Evolutionary conservation across 2,888 invertebrate species (phyloP).

Genomic region (Caenorhabditis afra): DNA sequence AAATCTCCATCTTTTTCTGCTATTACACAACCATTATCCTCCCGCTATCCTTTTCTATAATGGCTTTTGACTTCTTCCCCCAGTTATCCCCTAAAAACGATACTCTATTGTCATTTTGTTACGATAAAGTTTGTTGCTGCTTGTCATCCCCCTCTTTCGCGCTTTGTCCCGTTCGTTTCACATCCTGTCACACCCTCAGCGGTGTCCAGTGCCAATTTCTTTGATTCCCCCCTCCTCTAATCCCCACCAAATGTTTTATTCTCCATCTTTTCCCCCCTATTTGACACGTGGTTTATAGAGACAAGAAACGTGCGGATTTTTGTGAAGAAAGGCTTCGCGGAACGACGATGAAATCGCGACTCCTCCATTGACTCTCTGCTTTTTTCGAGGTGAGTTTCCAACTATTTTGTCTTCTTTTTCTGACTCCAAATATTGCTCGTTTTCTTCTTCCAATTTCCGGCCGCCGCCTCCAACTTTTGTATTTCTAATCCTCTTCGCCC

Average conservation of each 20-base stretch:
- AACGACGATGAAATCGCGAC: constrained; percentile 36
- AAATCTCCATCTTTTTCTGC: constrained; percentile 23
- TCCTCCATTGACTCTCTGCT: constrained; percentile 25
- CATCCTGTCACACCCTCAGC: constrained; percentile 58
- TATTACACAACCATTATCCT: constrained; percentile 36
- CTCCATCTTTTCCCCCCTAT: not conserved
- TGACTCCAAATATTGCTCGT: not conserved
- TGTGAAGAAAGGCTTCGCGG: constrained; percentile 16
- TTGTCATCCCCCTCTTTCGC: not conserved
- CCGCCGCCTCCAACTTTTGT: too few relatives aligned
- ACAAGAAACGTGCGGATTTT: not conserved
- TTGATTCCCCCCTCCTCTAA: constrained; percentile 27
- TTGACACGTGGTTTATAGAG: constrained; percentile 10
- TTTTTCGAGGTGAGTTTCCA: constrained; percentile 22
- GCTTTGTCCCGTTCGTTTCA: not conserved
- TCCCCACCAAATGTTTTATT: constrained; percentile 3
- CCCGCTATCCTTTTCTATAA: constrained; percentile 8
- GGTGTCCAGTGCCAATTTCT: constrained; percentile 55
- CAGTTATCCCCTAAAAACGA: constrained; percentile 39
- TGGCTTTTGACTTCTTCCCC: constrained; percentile 24
- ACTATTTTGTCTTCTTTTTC: not conserved
- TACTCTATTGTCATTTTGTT: constrained; percentile 59
- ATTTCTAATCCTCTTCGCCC: not conserved
- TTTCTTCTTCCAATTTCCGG: not conserved
- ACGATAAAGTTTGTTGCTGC: constrained; percentile 57